Evolutionary conservation across 2,888 invertebrate genomes (phyloP).

Genomic region (Parnassius orleans): DNA sequence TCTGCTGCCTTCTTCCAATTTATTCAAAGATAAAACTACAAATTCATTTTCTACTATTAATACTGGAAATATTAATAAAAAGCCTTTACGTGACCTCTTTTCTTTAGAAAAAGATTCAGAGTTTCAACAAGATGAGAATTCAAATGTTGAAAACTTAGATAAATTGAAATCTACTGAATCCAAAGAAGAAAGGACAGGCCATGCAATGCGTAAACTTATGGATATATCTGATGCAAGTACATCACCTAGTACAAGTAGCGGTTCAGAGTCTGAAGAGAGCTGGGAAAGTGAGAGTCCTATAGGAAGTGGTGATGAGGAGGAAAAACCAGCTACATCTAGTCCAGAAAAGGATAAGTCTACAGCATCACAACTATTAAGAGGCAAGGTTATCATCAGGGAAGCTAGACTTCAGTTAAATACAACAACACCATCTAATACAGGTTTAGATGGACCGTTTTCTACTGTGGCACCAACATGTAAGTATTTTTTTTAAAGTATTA

Average conservation of each 20-base stretch:
- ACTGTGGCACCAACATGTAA: constrained; percentile 63
- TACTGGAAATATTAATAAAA: constrained; percentile 51
- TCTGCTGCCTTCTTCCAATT: constrained; percentile 53
- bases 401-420: constrained; percentile 83
- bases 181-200: constrained; percentile 69
- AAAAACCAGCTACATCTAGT: constrained; percentile 62
- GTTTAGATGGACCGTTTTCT: constrained; percentile 86
- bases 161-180: constrained; percentile 56
- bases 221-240: constrained; percentile 76
- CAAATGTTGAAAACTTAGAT: constrained; percentile 59
- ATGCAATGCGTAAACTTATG: constrained; percentile 73
- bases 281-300: constrained; percentile 69
- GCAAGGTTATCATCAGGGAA: constrained; percentile 86
- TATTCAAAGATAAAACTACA: constrained; percentile 72
- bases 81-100: constrained; percentile 61
- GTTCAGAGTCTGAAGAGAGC: constrained; percentile 70
- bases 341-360: constrained; percentile 70
- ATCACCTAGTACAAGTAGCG: constrained; percentile 69
- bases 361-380: constrained; percentile 78
- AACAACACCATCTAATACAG: constrained; percentile 39
- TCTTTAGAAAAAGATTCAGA: constrained; percentile 69
- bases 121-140: constrained; percentile 65
- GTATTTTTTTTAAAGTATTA: constrained; percentile 34
- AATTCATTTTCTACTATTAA: constrained; percentile 65
- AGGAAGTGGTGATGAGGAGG: constrained; percentile 66